Evolutionary conservation across 1,140 invertebrate genomes (phyloP).

Genomic region (Euglossa dilemma): DNA sequence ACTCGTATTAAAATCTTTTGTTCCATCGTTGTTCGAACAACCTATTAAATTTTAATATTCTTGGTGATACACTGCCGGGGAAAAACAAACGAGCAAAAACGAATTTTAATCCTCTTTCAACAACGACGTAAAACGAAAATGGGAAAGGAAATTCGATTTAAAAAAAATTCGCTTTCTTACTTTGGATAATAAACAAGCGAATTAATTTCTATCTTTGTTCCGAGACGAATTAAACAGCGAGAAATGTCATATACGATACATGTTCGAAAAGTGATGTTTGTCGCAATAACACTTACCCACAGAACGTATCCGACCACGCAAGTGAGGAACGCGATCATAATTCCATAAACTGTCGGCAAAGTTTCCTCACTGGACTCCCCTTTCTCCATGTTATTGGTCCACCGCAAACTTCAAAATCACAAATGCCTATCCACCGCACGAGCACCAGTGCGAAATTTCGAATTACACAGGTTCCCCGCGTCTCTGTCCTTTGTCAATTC

Average conservation of each 20-base stretch:
- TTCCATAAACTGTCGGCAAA: slow-evolving; percentile 77
- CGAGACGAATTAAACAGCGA: no score
- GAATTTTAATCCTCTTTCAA: no score
- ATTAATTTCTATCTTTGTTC: no score
- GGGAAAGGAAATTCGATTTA: no score
- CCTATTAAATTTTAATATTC: background rate
- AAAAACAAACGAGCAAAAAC: no score
- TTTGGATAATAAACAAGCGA: no score
- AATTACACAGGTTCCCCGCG: background rate
- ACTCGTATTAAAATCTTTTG: background rate
- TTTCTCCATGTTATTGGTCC: slow-evolving; percentile 54
- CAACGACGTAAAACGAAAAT: no score
- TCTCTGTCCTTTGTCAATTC: background rate
- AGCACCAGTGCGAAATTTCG: background rate
- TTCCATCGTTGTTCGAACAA: background rate
- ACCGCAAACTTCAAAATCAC: slow-evolving; percentile 23
- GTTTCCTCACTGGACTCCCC: slow-evolving; percentile 67
- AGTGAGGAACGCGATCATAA: slow-evolving; percentile 79
- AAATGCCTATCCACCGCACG: background rate
- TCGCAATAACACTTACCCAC: slow-evolving; percentile 74
- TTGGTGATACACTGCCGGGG: background rate
- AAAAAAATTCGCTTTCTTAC: no score
- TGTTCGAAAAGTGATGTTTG: no score
- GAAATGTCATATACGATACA: no score
- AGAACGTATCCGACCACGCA: slow-evolving; percentile 78